Evolutionary conservation across 2,888 invertebrate genomes (phyloP), one percentile per base, ranked within the genome.

Genomic region (Phaonia tiefii): DNA sequence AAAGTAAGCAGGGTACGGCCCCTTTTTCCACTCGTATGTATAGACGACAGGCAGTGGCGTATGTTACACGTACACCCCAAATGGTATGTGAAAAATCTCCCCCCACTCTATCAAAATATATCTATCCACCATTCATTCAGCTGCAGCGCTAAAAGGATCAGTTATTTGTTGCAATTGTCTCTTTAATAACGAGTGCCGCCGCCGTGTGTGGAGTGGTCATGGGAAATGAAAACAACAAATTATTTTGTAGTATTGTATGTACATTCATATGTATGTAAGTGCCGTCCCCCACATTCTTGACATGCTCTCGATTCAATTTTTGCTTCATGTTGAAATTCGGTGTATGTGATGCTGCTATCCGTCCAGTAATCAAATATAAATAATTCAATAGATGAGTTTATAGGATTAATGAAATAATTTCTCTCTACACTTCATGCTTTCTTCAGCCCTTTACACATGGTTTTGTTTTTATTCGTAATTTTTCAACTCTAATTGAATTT

Each of bases 1-100:
- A 67, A 79, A 42, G 66, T 63, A 71, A 77, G 75, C 74, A 75
- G 81, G 75, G 75, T 75, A 81, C 78, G 81, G 77, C 78, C 81
- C 77, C 58, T 69, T 77, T 80, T 75, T 54, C 31, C 17, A 8
- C 10, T 49, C 17, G 7, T 17, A 49, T 7, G n/a, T n/a, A n/a
- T n/a, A n/a, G n/a, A n/a, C 15, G 17, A 8, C 44, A 67, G 39
- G 22, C 42, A 63, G 20, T 20, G 22, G 22, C 63, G 22, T 42
- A 20, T 17, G 20, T 15, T 42, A 22, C 13, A 42, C 39, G 22
- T n/a, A 63, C 63, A 60, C 60, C 31, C 4, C 51, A 22, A 8
- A 31, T 5, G 4, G 3, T 31, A 31, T 31, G 31, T 22, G 20
- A 51, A 4, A 51, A 25, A 26, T 13, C 58, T 25, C 37, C 44